Percentiles rank a stretch among this genome's conserved stretches.
phyloP scores from a whole-genome alignment of 2,113 vertebrate genomes.

The Psilopsiagon aymara region DNA sequence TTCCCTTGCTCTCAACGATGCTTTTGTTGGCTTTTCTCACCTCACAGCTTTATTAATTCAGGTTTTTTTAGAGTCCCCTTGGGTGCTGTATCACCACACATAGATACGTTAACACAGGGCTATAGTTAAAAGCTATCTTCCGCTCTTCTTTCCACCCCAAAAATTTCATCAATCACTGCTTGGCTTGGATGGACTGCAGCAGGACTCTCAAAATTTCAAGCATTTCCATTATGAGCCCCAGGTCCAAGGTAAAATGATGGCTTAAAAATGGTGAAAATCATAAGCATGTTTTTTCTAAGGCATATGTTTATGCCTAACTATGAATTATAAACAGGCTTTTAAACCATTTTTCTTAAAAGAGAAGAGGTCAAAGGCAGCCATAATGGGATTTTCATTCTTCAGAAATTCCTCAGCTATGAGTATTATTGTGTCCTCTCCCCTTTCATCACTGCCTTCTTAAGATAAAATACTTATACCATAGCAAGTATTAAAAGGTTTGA shows the following conservation, averaged over 20 bases:
- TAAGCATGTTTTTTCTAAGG: background rate
- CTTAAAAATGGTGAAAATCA: background rate
- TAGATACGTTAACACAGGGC: background rate
- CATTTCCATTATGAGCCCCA: background rate
- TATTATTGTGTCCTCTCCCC: background rate
- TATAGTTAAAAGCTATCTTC: background rate
- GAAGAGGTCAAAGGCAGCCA: background rate
- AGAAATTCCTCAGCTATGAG: background rate
- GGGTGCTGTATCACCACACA: background rate
- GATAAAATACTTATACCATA: background rate
- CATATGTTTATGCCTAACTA: background rate
- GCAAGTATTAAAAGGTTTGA: background rate
- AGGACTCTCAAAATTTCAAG: background rate
- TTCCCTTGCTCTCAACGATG: background rate
- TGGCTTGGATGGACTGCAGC: background rate
- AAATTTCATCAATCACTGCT: background rate
- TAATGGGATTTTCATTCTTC: background rate
- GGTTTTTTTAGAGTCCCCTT: background rate
- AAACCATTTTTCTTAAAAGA: constrained; percentile 1
- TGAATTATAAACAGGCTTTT: background rate
- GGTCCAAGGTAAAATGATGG: background rate
- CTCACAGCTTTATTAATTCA: constrained; percentile 26
- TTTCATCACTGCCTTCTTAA: background rate
- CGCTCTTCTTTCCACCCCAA: background rate
- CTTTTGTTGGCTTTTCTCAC: background rate